Percentiles rank a stretch among this genome's conserved stretches.
These are phyloP conservation scores for Agrotis clavis DNA, from an alignment of 2,888 invertebrate genomes.

Conservation along the genomic window DNA sequence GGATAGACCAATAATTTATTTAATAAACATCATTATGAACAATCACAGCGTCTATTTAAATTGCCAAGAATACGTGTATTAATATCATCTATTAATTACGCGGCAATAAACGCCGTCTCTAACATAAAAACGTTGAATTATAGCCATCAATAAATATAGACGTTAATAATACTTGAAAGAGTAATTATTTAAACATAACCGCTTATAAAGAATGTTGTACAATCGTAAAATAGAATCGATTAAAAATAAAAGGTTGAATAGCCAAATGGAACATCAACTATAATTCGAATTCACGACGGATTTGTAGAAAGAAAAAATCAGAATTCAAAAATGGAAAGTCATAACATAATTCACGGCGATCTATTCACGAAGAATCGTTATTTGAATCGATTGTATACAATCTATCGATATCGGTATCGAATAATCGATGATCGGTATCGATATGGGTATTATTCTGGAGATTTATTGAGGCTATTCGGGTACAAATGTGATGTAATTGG, in stretches of 20 bases:
- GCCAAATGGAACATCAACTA: conserved; percentile 43
- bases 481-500: conserved; percentile 64
- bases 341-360: conserved; percentile 61
- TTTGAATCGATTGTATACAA: conserved; percentile 60
- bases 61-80: conserved; percentile 53
- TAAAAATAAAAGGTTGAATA: conserved; percentile 45
- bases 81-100: conserved; percentile 61
- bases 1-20: conserved; percentile 37
- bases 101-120: conserved; percentile 41
- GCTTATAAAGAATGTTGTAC: conserved; percentile 39
- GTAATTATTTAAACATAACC: conserved; percentile 59
- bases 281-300: conserved; percentile 44
- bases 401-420: conserved; percentile 49
- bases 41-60: conserved; percentile 54
- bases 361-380: conserved; percentile 55
- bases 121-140: conserved; percentile 60
- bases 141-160: conserved; percentile 57
- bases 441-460: conserved; percentile 50
- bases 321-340: conserved; percentile 50
- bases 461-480: conserved; percentile 60
- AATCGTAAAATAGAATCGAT: conserved; percentile 56
- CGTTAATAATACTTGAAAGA: conserved; percentile 58
- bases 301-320: conserved; percentile 28
- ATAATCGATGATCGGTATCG: conserved; percentile 53
- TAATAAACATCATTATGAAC: conserved; percentile 48